Conservation (phyloP, 2,888 invertebrate species). For the Schizotus pectinicornis region DNA sequence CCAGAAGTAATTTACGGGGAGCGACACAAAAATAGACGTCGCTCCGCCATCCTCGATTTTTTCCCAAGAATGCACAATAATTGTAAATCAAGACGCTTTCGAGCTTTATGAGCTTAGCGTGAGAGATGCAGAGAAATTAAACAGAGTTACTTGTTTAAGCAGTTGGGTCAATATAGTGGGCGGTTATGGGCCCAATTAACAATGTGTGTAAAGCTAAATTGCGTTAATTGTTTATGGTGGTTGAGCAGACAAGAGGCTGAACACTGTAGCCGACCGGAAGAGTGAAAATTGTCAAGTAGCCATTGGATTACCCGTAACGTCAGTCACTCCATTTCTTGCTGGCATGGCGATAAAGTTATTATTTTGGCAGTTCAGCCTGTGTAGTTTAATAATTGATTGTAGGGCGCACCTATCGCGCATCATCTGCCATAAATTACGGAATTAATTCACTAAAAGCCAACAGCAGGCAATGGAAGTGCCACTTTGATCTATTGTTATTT, state of each 20-base stretch:
- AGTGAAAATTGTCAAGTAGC: constrained; percentile 15
- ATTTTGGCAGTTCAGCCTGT: not conserved
- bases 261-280: not conserved
- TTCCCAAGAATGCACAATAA: too few relatives aligned
- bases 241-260: not conserved
- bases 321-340: constrained; percentile 9
- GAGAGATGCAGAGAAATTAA: constrained; percentile 17
- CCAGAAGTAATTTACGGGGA: too few relatives aligned
- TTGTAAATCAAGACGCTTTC: too few relatives aligned
- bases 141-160: constrained; percentile 24
- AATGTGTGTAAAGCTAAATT: constrained; percentile 20
- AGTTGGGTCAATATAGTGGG: constrained; percentile 22
- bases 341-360: constrained; percentile 6
- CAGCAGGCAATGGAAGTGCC: constrained; percentile 9
- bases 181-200: constrained; percentile 19
- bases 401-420: constrained; percentile 9
- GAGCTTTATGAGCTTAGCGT: not conserved
- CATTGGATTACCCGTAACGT: constrained; percentile 7
- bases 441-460: constrained; percentile 27
- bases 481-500: not conserved
- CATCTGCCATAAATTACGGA: constrained; percentile 20
- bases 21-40: too few relatives aligned
- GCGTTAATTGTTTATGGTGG: constrained; percentile 15
- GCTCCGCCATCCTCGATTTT: too few relatives aligned
- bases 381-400: constrained; percentile 13